Conservation (phyloP, 2,888 invertebrate genomes). For the Odontomyia ornata region DNA sequence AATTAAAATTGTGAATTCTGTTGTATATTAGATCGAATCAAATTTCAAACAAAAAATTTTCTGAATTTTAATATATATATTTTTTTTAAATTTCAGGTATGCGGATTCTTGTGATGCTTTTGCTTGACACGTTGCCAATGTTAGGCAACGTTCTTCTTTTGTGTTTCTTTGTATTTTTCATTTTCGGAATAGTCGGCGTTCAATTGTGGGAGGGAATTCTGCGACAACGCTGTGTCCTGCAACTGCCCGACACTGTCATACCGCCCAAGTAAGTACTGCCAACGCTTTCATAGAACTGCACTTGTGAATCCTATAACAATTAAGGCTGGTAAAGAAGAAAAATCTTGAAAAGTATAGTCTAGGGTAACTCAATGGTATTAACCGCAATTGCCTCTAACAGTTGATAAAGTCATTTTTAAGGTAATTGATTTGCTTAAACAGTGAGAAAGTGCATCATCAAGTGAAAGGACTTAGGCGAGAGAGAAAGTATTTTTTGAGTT, state of each 20-base stretch:
- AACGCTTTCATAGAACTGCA: background rate
- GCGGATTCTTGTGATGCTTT: conserved; percentile 97
- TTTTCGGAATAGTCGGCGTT: conserved; percentile 99
- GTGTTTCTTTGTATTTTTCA: conserved; percentile 99
- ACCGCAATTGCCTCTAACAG: background rate
- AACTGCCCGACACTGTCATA: conserved; percentile 74
- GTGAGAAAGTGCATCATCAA: too few relatives aligned
- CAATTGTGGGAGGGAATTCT: conserved; percentile 99
- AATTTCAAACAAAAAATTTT: too few relatives aligned
- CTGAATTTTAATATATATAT: too few relatives aligned
- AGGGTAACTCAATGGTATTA: too few relatives aligned
- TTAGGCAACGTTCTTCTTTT: conserved; percentile 96
- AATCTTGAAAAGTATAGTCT: background rate
- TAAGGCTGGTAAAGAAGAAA: background rate
- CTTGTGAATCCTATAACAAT: background rate
- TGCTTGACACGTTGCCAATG: conserved; percentile 99
- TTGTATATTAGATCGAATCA: too few relatives aligned
- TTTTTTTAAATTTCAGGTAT: conserved; percentile 78
- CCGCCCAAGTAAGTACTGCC: conserved; percentile 77
- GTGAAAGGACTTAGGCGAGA: too few relatives aligned
- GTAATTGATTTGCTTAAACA: background rate
- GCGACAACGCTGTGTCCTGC: conserved; percentile 90
- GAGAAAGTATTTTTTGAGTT: too few relatives aligned
- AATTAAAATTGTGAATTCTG: too few relatives aligned
- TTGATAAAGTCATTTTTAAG: background rate